Percentiles rank a stretch among this genome's conserved stretches.
phyloP scores from a whole-genome alignment of 2,113 vertebrate genomes.

The Catharus minimus region DNA sequence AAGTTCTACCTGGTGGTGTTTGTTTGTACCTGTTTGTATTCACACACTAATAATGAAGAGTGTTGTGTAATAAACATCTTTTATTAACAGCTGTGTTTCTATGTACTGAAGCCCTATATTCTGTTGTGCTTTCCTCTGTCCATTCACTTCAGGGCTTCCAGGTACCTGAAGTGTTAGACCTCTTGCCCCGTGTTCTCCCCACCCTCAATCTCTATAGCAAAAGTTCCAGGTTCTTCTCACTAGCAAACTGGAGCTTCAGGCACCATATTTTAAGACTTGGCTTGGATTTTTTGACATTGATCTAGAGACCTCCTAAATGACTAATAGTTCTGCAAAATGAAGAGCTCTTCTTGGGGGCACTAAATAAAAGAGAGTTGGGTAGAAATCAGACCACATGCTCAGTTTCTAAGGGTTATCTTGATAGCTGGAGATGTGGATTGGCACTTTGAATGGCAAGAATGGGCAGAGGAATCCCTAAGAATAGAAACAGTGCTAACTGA shows the following conservation, averaged over 20 bases:
- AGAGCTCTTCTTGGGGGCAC: background rate
- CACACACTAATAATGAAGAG: background rate
- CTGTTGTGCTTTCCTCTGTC: background rate
- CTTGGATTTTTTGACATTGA: background rate
- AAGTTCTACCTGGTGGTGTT: accelerated
- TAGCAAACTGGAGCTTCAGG: background rate
- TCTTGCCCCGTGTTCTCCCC: background rate
- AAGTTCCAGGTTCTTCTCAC: background rate
- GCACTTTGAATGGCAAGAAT: background rate
- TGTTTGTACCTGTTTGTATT: background rate
- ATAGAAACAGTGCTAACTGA: background rate
- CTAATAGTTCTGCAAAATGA: background rate
- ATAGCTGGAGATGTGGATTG: background rate
- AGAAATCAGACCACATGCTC: background rate
- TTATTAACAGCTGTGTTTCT: background rate
- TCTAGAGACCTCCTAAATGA: background rate
- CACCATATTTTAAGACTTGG: background rate
- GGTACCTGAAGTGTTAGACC: background rate
- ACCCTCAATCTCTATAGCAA: background rate
- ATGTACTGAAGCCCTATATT: background rate
- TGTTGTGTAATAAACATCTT: background rate
- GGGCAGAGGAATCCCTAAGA: background rate
- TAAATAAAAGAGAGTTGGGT: background rate
- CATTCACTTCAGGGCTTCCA: background rate
- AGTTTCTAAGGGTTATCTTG: background rate